phyloP scores from a whole-genome alignment of 2,797 vertebrate genomes.

The Hydrocynus forskahlii region DNA sequence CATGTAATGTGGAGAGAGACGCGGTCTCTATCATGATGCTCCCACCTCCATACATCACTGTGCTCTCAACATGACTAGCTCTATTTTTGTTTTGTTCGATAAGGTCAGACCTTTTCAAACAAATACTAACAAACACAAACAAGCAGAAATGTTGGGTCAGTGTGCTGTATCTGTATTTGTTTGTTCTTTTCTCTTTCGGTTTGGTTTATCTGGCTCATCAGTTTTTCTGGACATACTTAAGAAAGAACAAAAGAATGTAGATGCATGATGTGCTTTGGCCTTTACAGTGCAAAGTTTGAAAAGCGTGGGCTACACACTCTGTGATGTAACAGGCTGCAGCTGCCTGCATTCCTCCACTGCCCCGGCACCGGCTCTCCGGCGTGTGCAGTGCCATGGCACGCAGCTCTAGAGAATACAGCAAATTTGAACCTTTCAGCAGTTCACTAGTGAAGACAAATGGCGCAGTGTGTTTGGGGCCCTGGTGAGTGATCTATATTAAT shows the following conservation, averaged over 20 bases:
- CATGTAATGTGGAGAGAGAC: too few species aligned
- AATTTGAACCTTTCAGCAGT: constrained; percentile 76
- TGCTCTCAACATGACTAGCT: too few species aligned
- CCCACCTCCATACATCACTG: too few species aligned
- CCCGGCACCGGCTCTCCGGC: not conserved
- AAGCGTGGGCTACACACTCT: not conserved
- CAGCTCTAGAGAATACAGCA: constrained; percentile 72
- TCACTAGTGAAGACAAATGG: constrained; percentile 84
- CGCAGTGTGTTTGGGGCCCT: constrained; percentile 72
- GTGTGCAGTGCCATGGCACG: constrained; percentile 46
- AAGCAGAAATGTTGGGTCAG: too few species aligned
- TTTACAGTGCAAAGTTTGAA: not conserved
- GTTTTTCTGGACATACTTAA: not conserved
- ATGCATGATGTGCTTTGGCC: not conserved
- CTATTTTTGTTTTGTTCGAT: too few species aligned
- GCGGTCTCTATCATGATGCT: too few species aligned
- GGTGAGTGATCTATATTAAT: constrained; percentile 83
- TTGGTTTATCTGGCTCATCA: not conserved
- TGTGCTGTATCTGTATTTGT: too few species aligned
- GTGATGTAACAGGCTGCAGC: constrained; percentile 12
- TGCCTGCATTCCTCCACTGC: constrained; percentile 26
- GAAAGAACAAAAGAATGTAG: not conserved
- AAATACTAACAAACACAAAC: too few species aligned
- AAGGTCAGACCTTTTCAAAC: too few species aligned
- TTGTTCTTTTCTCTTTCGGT: not conserved